These are phyloP conservation scores for Drosophila meridionalis DNA, from an alignment of 2,888 invertebrate genomes.

Conservation along the genomic window DNA sequence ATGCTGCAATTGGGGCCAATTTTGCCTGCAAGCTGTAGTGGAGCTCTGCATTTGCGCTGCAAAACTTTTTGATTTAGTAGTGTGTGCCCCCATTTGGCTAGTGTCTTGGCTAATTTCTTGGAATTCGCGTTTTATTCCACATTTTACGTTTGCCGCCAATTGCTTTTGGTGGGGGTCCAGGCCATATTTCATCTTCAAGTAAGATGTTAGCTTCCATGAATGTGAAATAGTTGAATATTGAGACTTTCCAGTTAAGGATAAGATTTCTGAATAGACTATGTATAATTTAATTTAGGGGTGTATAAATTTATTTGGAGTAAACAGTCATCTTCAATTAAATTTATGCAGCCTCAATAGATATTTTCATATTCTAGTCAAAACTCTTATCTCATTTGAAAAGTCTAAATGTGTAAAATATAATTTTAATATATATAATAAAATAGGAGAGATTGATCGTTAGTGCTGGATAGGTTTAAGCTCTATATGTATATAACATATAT, in stretches of 20 bases:
- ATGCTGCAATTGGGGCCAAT: conserved; percentile 50
- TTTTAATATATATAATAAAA: background rate
- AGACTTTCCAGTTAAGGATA: background rate
- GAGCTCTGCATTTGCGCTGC: conserved; percentile 27
- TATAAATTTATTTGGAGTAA: background rate
- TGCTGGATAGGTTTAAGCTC: background rate
- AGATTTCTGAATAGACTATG: too few species aligned
- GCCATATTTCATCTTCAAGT: background rate
- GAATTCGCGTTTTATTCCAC: conserved; percentile 33
- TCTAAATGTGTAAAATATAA: too few species aligned
- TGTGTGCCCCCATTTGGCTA: conserved; percentile 37
- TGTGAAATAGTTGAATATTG: background rate
- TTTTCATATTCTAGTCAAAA: too few species aligned
- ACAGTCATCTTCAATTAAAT: too few species aligned
- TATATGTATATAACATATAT: background rate
- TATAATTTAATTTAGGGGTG: background rate
- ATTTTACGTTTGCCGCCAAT: conserved; percentile 32
- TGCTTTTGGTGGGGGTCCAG: conserved; percentile 11
- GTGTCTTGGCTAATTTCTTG: conserved; percentile 44
- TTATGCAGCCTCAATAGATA: too few species aligned
- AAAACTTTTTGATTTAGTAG: conserved; percentile 39
- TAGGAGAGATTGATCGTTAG: background rate
- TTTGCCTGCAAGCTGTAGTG: conserved; percentile 43
- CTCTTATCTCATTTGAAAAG: too few species aligned
- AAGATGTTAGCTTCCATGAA: background rate